Evolutionary conservation across 2,888 invertebrate genomes (phyloP).

Genomic region (Tholera decimalis): DNA sequence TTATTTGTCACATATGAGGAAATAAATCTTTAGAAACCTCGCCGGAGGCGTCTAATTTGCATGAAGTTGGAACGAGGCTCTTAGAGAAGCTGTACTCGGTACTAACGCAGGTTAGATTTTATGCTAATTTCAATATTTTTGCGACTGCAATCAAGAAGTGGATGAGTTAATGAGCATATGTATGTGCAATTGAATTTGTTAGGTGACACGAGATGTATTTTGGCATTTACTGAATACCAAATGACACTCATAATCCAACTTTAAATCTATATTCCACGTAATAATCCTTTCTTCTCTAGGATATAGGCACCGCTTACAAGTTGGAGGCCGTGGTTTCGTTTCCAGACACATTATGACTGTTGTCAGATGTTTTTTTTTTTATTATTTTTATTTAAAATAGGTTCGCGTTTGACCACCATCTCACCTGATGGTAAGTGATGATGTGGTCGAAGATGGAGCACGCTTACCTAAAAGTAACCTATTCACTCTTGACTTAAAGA

Average conservation of each 20-base stretch:
- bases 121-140: conserved; percentile 24
- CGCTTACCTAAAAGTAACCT: no score
- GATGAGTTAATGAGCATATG: background rate
- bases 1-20: conserved; percentile 29
- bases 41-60: conserved; percentile 47
- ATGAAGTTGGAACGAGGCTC: conserved; percentile 48
- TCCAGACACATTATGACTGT: no score
- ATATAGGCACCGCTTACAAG: no score
- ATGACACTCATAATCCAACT: conserved; percentile 18
- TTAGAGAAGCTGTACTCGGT: conserved; percentile 10
- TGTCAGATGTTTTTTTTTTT: no score
- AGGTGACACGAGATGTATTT: background rate
- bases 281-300: no score
- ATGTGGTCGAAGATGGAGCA: no score
- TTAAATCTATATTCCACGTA: conserved; percentile 27
- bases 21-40: conserved; percentile 41
- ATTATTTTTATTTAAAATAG: no score
- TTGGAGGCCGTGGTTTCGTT: no score
- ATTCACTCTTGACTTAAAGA: no score
- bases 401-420: no score
- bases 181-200: background rate
- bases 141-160: conserved; percentile 26
- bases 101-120: conserved; percentile 19
- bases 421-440: no score
- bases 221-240: background rate